phyloP scores from a whole-genome alignment of 2,797 vertebrate species.

The Falco berigora region DNA sequence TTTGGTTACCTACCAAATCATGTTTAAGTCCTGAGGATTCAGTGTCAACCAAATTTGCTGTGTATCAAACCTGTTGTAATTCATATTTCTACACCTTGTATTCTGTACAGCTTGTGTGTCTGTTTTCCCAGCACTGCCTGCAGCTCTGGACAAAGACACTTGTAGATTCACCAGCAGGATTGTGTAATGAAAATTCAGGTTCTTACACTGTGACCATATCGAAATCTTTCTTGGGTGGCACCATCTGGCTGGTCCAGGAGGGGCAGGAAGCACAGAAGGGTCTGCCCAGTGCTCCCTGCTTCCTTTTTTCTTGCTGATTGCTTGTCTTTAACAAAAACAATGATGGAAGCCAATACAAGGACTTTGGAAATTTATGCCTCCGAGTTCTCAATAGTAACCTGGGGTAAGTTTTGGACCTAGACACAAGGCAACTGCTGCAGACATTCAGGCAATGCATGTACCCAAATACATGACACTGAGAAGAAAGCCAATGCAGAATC shows the following conservation, averaged over 20 bases:
- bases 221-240: neutral
- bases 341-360: neutral
- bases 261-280: neutral
- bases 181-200: neutral
- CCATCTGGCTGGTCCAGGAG: neutral
- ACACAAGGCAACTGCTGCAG: neutral
- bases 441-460: neutral
- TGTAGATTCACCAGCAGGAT: neutral
- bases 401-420: neutral
- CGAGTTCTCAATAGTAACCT: neutral
- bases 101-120: neutral
- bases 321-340: neutral
- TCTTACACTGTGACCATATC: neutral
- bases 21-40: neutral
- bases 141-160: neutral
- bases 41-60: neutral
- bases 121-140: neutral
- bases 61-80: neutral
- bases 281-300: neutral
- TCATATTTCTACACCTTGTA: neutral
- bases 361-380: neutral
- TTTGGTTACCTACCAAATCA: neutral
- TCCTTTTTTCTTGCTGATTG: neutral
- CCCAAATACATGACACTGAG: neutral
- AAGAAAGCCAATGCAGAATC: neutral